Evolutionary conservation across 2,797 vertebrate genomes (phyloP), one percentile per base, ranked within the genome.

Genomic region (Pseudocheirus occidentalis): DNA sequence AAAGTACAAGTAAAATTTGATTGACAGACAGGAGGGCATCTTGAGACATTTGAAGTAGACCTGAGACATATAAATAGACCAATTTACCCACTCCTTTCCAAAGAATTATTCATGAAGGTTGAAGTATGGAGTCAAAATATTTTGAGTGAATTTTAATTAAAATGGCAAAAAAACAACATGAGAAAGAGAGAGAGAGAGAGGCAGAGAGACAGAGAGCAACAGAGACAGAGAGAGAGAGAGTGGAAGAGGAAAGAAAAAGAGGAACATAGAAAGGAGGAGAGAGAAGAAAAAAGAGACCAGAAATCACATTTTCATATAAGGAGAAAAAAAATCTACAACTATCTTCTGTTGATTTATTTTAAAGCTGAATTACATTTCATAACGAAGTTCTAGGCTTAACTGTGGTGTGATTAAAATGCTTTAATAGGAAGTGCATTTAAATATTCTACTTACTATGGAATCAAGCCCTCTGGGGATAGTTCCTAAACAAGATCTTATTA

Each of bases 401-500:
- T 97, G 13, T 29, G 96, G 10, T 66, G 50, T 57, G 21, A 95
- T 53, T 96, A 10, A 93, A 96, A 58, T 81, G 0, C 97, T 98
- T 98, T 97, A 97, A 95, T 96, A 94, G 50, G 31, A 46, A 58
- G 96, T 95, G 5, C 14, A 92, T 95, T 90, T 93, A 96, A 97
- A 57, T 18, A 94, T 96, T 97, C 24, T 93, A 94, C 46, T 95
- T 96, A 62, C 0, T 0, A 7, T 16, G n/a, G 66, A 81, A 81
- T 40, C 66, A 81, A 81, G 40, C 66, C 66, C 40, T 46, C 40
- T 24, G 18, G 66, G 56, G 34, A 94, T 89, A 59, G 81, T 52
- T 98, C 40, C 73, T 96, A 94, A 95, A 66, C 94, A 93, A 96
- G 92, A 94, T 53, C 92, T 96, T 94, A 96, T 95, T 96, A 97